A percentile compares a stretch with the other conserved stretches of the same genome.
phyloP scores from a whole-genome alignment of 2,113 vertebrate species.

The Grus americana region DNA sequence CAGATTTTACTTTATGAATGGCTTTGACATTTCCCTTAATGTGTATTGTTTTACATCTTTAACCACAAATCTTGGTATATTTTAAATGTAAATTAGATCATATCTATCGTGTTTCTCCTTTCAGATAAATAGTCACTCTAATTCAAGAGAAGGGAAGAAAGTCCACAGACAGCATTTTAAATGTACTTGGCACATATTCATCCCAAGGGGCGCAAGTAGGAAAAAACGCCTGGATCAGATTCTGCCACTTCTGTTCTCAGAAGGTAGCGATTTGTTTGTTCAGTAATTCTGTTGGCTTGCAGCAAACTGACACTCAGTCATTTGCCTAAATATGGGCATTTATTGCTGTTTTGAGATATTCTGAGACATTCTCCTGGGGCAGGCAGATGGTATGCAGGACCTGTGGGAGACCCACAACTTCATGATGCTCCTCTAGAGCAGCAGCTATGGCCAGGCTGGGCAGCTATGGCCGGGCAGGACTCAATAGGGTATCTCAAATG shows the following conservation, averaged over 20 bases:
- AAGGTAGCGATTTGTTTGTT: not conserved
- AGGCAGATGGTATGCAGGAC: not conserved
- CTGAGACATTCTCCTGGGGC: not conserved
- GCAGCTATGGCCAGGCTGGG: not conserved
- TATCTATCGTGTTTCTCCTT: conserved; percentile 2
- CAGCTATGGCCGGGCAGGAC: not conserved
- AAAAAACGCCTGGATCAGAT: conserved; percentile 1
- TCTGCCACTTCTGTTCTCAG: not conserved
- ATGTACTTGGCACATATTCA: not conserved
- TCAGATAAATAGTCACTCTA: conserved; percentile 17
- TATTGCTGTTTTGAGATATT: not conserved
- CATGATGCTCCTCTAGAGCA: not conserved
- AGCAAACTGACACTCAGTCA: not conserved
- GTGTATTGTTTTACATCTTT: conserved; percentile 54
- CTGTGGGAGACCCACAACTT: not conserved
- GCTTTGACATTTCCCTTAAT: conserved; percentile 57
- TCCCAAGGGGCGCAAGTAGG: not conserved
- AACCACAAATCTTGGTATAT: conserved; percentile 44
- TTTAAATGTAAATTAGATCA: conserved; percentile 49
- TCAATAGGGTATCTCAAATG: not conserved
- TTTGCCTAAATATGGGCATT: not conserved
- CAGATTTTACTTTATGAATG: conserved; percentile 54
- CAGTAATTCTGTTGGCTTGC: not conserved
- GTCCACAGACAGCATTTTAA: not conserved
- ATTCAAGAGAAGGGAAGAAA: not conserved